A percentile compares a stretch with the other conserved stretches of the same genome.
These are phyloP conservation scores for Anhinga anhinga DNA, from an alignment of 2,113 vertebrate genomes.

Conservation along the genomic window DNA sequence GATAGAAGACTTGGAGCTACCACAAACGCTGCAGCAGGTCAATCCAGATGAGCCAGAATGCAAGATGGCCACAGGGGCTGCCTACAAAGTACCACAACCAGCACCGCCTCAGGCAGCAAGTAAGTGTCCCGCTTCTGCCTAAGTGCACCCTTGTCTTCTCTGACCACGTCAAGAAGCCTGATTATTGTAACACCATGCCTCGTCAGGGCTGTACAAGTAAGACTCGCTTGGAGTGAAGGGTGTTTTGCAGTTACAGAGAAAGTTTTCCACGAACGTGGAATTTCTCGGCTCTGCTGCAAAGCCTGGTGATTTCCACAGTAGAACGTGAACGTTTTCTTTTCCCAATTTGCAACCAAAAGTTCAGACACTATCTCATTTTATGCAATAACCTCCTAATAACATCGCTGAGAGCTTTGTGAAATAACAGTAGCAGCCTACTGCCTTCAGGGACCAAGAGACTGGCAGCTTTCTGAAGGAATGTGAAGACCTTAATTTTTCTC, in stretches of 20 bases:
- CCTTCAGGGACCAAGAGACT: not conserved
- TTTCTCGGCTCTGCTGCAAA: not conserved
- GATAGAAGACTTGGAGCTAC: not conserved
- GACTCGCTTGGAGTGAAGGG: not conserved
- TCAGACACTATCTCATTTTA: not conserved
- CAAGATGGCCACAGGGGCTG: accelerated
- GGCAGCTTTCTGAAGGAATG: not conserved
- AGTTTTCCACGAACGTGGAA: not conserved
- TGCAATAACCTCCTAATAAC: not conserved
- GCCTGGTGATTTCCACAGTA: not conserved
- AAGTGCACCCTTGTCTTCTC: not conserved
- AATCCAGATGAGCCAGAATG: not conserved
- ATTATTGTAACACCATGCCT: not conserved
- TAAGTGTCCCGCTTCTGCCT: accelerated
- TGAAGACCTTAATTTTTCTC: not conserved
- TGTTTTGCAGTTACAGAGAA: not conserved
- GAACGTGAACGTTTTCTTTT: not conserved
- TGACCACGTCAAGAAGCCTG: accelerated
- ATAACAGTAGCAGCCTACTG: not conserved
- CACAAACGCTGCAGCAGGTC: not conserved
- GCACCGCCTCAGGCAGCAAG: not conserved
- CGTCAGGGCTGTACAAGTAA: not conserved
- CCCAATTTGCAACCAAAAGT: not conserved
- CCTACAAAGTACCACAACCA: not conserved
- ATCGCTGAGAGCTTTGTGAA: not conserved